Evolutionary conservation across 2,797 vertebrate genomes (phyloP), one percentile per base, ranked within the genome.

Genomic region (Luscinia megarhynchos): DNA sequence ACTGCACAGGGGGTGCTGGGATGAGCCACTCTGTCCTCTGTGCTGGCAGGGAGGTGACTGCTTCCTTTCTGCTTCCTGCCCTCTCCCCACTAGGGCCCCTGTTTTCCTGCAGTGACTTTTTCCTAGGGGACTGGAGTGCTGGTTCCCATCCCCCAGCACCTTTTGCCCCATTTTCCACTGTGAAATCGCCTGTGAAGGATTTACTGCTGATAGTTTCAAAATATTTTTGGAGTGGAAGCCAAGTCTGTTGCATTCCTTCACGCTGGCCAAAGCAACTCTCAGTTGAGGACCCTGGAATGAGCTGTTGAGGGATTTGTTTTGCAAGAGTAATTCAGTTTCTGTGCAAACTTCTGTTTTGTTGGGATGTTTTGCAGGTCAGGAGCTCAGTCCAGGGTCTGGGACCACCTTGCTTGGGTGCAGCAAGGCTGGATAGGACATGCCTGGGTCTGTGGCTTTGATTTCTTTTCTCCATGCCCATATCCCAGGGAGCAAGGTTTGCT

Each of bases 121-220:
- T 87, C 80, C 62, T 40, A 72, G 38, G 15, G 20, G 41, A 70
- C 61, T 53, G 63, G 9, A 64, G 23, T 2, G 5, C 27, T 43
- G 2, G 10, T 84, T 34, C 51, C 77, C 89, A 84, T 62, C 91
- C 89, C 83, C 90, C 90, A 82, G 1, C 34, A 73, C 46, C 51
- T 91, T 91, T 93, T 95, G 87, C 76, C 83, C 51, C 5, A 0
- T 90, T 95, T 94, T 84, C 93, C 21, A 27, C 83, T 84, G 45
- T 62, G 55, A 88, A 91, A 66, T 72, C 80, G 90, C 78, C 81
- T 6, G 8, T 55, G 95, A 69, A 64, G 41, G 59, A 87, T 84
- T 91, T 89, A 69, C 46, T 87, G 70, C 94, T 91, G 82, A 84
- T 11, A 29, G n/a, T 77, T 90, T 89, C 90, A 90, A 94, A 94